A percentile compares a stretch with the other conserved stretches of the same genome.
These are phyloP conservation scores for Equus przewalskii DNA, from an alignment of 2,113 vertebrate species.

Conservation along the genomic window DNA sequence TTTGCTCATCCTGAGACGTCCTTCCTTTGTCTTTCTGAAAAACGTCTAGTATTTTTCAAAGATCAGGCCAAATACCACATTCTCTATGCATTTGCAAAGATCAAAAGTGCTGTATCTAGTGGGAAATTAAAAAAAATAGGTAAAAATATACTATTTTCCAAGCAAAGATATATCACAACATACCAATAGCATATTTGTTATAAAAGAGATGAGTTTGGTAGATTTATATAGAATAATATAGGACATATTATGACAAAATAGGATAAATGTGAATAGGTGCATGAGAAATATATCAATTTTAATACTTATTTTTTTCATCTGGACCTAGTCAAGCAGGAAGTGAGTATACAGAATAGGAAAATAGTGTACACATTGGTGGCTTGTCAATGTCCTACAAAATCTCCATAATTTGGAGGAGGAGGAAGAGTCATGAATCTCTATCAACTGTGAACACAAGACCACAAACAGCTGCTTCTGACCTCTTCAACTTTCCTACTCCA, in stretches of 20 bases:
- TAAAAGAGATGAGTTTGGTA: not conserved
- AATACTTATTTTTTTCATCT: not conserved
- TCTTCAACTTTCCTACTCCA: not conserved
- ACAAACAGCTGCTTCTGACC: not conserved
- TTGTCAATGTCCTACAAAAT: not conserved
- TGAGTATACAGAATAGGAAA: not conserved
- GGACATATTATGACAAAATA: not conserved
- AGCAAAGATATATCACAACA: not conserved
- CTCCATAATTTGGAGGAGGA: not conserved
- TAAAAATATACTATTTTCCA: not conserved
- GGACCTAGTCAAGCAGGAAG: not conserved
- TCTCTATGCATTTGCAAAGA: not conserved
- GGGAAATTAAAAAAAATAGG: not conserved
- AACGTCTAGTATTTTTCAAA: not conserved
- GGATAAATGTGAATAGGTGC: not conserved
- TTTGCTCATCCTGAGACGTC: not conserved
- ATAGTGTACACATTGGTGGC: not conserved
- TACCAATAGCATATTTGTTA: not conserved
- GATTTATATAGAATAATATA: not conserved
- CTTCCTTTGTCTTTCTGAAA: not conserved
- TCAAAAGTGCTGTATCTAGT: not conserved
- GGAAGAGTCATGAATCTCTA: not conserved
- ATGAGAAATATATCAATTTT: not conserved
- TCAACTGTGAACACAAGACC: not conserved
- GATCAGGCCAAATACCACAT: not conserved